Conservation (phyloP, 2,797 vertebrate genomes). For the Anomalospiza imberbis region DNA sequence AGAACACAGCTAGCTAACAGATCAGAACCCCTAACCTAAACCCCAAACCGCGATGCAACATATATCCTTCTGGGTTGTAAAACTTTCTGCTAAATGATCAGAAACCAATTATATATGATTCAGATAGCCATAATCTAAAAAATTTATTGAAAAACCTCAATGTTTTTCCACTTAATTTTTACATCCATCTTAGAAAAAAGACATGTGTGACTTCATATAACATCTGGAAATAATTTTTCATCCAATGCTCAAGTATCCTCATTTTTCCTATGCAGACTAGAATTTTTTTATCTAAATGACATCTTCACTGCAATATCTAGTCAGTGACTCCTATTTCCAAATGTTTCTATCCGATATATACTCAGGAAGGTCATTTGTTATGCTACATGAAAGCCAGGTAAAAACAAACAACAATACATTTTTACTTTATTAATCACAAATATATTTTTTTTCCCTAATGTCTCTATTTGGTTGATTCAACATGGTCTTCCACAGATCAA, state of each 20-base stretch:
- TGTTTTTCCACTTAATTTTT: not conserved
- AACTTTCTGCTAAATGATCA: not conserved
- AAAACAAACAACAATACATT: not conserved
- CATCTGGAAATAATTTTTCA: not conserved
- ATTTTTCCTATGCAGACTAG: not conserved
- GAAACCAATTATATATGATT: not conserved
- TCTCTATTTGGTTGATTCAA: not conserved
- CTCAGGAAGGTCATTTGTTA: not conserved
- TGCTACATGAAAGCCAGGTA: not conserved
- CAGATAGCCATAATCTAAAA: not conserved
- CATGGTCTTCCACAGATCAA: not conserved
- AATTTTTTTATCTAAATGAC: not conserved
- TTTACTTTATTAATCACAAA: not conserved
- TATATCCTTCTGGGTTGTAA: not conserved
- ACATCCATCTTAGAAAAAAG: not conserved
- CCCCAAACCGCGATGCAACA: too few relatives aligned
- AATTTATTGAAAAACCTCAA: not conserved
- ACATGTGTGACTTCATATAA: fast-evolving
- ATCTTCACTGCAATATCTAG: not conserved
- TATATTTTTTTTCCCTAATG: not conserved
- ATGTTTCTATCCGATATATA: not conserved
- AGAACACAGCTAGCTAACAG: too few relatives aligned
- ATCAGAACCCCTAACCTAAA: too few relatives aligned
- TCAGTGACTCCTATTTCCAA: not conserved
- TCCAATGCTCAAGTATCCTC: not conserved